Percentiles rank a stretch among this genome's conserved stretches.
These are phyloP conservation scores for Drosophila simulans DNA, from an alignment of 1,140 invertebrate genomes.

Conservation along the genomic window DNA sequence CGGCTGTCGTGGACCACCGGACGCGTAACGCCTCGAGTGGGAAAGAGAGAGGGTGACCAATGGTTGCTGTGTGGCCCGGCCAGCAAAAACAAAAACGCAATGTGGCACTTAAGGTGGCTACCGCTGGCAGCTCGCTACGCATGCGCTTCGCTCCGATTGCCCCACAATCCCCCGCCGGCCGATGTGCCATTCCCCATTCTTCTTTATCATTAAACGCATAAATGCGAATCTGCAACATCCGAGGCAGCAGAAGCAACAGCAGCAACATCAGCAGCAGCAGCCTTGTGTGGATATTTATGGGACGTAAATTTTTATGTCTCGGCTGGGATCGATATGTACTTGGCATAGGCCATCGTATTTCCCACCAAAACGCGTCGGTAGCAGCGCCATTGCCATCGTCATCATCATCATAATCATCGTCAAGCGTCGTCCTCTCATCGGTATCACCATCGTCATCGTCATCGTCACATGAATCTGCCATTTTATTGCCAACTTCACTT, in stretches of 20 bases:
- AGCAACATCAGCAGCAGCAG: constrained; percentile 18
- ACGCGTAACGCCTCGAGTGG: constrained; percentile 4
- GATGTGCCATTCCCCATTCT: constrained; percentile 50
- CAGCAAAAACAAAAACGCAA: constrained; percentile 54
- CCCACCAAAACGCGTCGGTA: constrained; percentile 77
- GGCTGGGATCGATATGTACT: constrained; percentile 49
- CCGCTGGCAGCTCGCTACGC: constrained; percentile 70
- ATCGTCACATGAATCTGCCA: constrained; percentile 83
- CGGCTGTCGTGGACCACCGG: constrained; percentile 31
- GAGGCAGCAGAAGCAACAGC: constrained; percentile 9
- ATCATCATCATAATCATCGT: constrained; percentile 13
- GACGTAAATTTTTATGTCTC: constrained; percentile 79
- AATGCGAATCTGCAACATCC: constrained; percentile 73
- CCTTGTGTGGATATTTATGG: constrained; percentile 81
- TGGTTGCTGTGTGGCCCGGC: constrained; percentile 45
- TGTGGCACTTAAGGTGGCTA: constrained; percentile 78
- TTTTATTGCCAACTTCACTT: constrained; percentile 81
- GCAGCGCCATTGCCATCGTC: constrained; percentile 64
- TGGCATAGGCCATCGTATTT: constrained; percentile 64
- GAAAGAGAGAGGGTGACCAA: constrained; percentile 1
- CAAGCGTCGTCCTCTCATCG: constrained; percentile 33
- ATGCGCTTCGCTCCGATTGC: constrained; percentile 21
- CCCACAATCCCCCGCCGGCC: constrained; percentile 6
- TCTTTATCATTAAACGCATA: constrained; percentile 82
- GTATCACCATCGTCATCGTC: constrained; percentile 52